These are phyloP conservation scores for Eristalis pertinax DNA, from an alignment of 2,888 invertebrate species.

Conservation along the genomic window DNA sequence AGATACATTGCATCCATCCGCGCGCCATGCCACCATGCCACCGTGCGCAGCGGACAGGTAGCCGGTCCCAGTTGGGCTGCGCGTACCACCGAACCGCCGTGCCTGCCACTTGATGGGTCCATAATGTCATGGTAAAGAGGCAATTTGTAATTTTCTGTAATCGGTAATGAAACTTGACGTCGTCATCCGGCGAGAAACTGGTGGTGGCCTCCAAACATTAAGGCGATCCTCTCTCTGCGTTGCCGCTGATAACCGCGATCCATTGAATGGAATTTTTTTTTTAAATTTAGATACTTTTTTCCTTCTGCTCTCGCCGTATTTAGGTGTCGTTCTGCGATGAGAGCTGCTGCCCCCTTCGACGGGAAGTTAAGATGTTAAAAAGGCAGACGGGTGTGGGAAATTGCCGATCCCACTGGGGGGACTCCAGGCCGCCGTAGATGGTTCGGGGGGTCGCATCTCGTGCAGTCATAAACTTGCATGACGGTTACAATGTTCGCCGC, in stretches of 20 bases:
- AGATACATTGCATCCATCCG: conserved; percentile 29
- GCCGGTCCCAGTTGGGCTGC: conserved; percentile 31
- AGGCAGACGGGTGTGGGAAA: conserved; percentile 44
- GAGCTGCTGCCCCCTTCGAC: conserved; percentile 7
- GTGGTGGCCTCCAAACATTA: conserved; percentile 28
- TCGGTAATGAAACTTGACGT: conserved; percentile 67
- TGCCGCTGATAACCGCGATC: conserved; percentile 24
- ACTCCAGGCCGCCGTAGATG: conserved; percentile 44
- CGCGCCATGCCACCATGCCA: background rate
- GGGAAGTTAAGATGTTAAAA: conserved; percentile 67
- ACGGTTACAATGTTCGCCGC: conserved; percentile 34
- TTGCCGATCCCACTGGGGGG: conserved; percentile 32
- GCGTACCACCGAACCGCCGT: background rate
- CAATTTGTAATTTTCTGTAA: conserved; percentile 69
- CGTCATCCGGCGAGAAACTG: background rate
- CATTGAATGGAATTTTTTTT: conserved; percentile 1
- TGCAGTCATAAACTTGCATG: conserved; percentile 38
- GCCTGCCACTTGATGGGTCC: conserved; percentile 49
- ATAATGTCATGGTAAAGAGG: conserved; percentile 71
- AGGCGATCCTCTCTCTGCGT: conserved; percentile 42
- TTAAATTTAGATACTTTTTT: no score
- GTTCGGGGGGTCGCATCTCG: conserved; percentile 38
- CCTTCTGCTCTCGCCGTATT: conserved; percentile 1
- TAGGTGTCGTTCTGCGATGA: conserved; percentile 12
- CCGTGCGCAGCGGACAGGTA: conserved; percentile 24